These are phyloP conservation scores for Drosophila navojoa DNA, from an alignment of 1,140 invertebrate genomes.

Conservation along the genomic window DNA sequence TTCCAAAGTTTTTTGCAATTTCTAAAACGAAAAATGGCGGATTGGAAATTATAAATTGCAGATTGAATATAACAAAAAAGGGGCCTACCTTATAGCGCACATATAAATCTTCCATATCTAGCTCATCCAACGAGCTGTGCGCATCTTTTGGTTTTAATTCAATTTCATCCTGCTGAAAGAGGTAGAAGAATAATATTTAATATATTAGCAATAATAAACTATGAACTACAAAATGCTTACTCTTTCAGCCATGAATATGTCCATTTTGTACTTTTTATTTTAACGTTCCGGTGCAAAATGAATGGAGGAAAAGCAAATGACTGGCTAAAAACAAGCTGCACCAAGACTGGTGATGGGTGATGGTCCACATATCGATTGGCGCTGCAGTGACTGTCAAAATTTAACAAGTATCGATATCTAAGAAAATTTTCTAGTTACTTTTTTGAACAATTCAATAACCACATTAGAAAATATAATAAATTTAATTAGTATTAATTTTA, in stretches of 20 bases:
- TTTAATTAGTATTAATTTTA: background rate
- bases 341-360: background rate
- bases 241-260: constrained; percentile 89
- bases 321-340: constrained; percentile 73
- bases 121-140: constrained; percentile 87
- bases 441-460: background rate
- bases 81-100: constrained; percentile 94
- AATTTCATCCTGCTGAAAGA: constrained; percentile 86
- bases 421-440: background rate
- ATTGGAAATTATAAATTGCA: background rate
- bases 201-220: background rate
- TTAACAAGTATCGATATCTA: constrained; percentile 5
- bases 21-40: constrained; percentile 85
- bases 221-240: constrained; percentile 79
- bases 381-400: constrained; percentile 17
- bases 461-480: background rate
- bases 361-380: constrained; percentile 4
- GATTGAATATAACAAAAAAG: background rate
- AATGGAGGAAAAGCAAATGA: constrained; percentile 55
- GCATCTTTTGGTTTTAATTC: constrained; percentile 86
- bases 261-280: constrained; percentile 87
- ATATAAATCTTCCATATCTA: constrained; percentile 95
- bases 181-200: constrained; percentile 1
- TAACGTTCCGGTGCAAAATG: constrained; percentile 14
- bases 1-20: constrained; percentile 97